A percentile compares a stretch with the other conserved stretches of the same genome.
Evolutionary conservation across 2,888 invertebrate genomes (phyloP).

Genomic region (Trachelus troglodyta): DNA sequence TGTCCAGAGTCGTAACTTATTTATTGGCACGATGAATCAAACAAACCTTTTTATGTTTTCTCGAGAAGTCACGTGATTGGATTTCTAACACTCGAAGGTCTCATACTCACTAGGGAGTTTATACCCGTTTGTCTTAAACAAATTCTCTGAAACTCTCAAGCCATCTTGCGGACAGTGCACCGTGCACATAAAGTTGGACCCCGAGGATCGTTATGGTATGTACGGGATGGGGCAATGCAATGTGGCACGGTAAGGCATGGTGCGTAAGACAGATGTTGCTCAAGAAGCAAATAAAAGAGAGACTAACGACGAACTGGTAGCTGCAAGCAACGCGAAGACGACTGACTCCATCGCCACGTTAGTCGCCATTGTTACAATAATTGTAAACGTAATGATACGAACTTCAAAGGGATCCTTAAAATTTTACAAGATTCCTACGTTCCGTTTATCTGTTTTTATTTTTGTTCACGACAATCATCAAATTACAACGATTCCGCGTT

Average conservation of each 20-base stretch:
- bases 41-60: neutral
- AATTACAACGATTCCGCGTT: neutral
- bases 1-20: neutral
- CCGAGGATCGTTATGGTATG: constrained; percentile 37
- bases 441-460: neutral
- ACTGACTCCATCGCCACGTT: neutral
- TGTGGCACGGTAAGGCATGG: constrained; percentile 34
- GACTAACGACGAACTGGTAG: constrained; percentile 30
- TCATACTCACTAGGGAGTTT: neutral
- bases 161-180: constrained; percentile 34
- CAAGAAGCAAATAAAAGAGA: constrained; percentile 37
- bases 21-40: neutral
- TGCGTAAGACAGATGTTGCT: constrained; percentile 51
- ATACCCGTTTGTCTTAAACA: constrained; percentile 39
- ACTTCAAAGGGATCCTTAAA: neutral
- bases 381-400: neutral
- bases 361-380: neutral
- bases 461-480: neutral
- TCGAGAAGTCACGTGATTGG: neutral
- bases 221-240: constrained; percentile 36
- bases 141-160: constrained; percentile 47
- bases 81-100: neutral
- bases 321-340: constrained; percentile 23
- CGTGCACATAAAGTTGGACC: constrained; percentile 47
- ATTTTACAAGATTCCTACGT: neutral